Percentiles rank a stretch among this genome's conserved stretches.
Evolutionary conservation across 2,113 vertebrate genomes (phyloP).

Genomic region (Verasper variegatus): DNA sequence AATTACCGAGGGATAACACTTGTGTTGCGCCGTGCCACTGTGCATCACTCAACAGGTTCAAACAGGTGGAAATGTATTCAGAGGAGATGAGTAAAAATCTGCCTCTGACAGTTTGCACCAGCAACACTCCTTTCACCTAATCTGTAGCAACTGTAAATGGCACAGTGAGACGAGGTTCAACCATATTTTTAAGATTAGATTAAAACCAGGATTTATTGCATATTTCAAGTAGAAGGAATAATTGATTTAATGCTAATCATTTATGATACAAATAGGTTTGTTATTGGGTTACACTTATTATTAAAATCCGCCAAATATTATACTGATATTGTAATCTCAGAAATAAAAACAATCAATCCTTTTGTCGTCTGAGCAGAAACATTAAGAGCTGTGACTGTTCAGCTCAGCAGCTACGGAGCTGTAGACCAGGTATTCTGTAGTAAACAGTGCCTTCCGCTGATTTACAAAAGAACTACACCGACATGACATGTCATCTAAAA

Average conservation of each 20-base stretch:
- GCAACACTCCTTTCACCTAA: conserved; percentile 29
- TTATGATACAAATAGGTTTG: background rate
- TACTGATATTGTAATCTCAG: conserved; percentile 5
- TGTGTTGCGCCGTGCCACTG: conserved; percentile 67
- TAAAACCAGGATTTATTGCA: background rate
- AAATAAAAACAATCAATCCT: background rate
- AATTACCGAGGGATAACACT: conserved; percentile 76
- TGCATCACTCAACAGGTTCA: conserved; percentile 74
- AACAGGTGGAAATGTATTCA: conserved; percentile 81
- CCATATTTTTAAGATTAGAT: background rate
- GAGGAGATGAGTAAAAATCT: conserved; percentile 45
- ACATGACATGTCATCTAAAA: conserved; percentile 17
- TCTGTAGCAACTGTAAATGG: background rate
- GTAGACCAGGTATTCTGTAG: conserved; percentile 66
- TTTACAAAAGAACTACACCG: conserved; percentile 69
- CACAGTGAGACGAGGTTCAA: background rate
- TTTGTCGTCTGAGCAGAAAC: conserved; percentile 27
- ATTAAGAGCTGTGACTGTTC: conserved; percentile 20
- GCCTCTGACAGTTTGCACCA: conserved; percentile 24
- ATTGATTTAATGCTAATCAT: conserved; percentile 12
- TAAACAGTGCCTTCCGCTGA: conserved; percentile 80
- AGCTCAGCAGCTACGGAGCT: conserved; percentile 21
- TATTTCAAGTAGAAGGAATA: conserved; percentile 3
- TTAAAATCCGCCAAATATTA: background rate
- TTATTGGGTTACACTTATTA: background rate